phyloP scores from a whole-genome alignment of 2,797 vertebrate genomes.

The Siniperca scherzeri region DNA sequence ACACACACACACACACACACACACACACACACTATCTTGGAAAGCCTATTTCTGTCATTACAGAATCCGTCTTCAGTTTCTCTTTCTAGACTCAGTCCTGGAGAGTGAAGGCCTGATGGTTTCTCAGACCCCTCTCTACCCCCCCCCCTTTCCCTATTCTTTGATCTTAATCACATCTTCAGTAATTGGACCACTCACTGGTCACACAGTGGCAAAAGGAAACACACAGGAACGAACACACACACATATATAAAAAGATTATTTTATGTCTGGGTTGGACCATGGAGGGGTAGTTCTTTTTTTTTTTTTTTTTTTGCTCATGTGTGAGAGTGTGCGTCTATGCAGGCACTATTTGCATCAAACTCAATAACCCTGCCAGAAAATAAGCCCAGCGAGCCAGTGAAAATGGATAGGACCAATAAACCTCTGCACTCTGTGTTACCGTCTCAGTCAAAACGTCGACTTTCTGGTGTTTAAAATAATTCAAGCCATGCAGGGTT shows the following conservation, averaged over 20 bases:
- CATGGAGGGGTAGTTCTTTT: neutral
- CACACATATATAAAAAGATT: neutral
- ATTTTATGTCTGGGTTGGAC: constrained; percentile 10
- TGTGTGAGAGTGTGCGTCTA: neutral
- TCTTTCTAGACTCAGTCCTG: constrained; percentile 58
- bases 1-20: neutral
- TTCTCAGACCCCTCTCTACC: neutral
- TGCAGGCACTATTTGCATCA: constrained; percentile 9
- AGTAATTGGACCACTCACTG: constrained; percentile 20
- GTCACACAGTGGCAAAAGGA: constrained; percentile 24
- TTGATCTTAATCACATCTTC: constrained; percentile 36
- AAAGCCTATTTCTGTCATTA: constrained; percentile 57
- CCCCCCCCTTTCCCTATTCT: neutral
- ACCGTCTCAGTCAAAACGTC: constrained; percentile 3
- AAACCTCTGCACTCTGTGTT: constrained; percentile 12
- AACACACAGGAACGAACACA: neutral
- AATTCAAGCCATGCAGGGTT: constrained; percentile 4
- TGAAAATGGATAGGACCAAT: constrained; percentile 13
- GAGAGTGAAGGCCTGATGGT: constrained; percentile 18
- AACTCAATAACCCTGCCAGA: constrained; percentile 54
- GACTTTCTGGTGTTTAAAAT: constrained; percentile 6
- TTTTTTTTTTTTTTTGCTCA: neutral
- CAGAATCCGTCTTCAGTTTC: constrained; percentile 43
- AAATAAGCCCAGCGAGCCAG: constrained; percentile 25
- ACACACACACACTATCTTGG: constrained; percentile 14